These are phyloP conservation scores for Sigmodon hispidus DNA, from an alignment of 2,113 vertebrate genomes.

Conservation along the genomic window DNA sequence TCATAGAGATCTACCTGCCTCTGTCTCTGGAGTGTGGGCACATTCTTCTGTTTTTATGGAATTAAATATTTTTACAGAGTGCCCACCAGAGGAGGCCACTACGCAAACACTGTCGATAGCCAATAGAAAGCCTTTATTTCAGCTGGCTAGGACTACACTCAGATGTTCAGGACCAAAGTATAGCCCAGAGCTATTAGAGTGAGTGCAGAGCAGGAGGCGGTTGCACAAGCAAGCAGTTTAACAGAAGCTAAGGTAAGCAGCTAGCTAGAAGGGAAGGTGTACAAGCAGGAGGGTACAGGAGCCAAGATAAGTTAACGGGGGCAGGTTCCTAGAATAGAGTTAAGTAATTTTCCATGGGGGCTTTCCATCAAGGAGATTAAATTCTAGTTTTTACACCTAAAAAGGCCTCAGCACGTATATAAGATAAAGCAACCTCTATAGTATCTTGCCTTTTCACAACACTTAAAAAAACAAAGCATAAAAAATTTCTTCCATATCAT, in stretches of 20 bases:
- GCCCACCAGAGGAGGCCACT: not conserved
- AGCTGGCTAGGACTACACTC: not conserved
- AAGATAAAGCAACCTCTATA: not conserved
- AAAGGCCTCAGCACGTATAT: not conserved
- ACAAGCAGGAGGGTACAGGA: not conserved
- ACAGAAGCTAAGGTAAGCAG: not conserved
- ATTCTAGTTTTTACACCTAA: not conserved
- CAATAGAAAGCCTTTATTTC: not conserved
- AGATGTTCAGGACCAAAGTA: not conserved
- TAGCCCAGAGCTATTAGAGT: not conserved
- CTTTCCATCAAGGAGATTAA: not conserved
- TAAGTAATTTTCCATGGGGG: not conserved
- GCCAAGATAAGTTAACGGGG: not conserved
- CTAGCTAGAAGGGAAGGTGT: not conserved
- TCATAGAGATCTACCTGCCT: not conserved
- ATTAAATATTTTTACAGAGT: not conserved
- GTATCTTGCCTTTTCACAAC: not conserved
- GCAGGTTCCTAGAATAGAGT: not conserved
- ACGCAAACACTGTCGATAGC: not conserved
- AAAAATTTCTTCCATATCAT: not conserved
- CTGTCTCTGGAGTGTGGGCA: not conserved
- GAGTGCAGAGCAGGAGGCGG: not conserved
- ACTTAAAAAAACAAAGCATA: not conserved
- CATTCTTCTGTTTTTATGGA: constrained; percentile 27
- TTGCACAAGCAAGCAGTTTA: not conserved